Evolutionary conservation across 2,888 invertebrate genomes (phyloP), one percentile per base, ranked within the genome.

Genomic region (Athalia rosae): DNA sequence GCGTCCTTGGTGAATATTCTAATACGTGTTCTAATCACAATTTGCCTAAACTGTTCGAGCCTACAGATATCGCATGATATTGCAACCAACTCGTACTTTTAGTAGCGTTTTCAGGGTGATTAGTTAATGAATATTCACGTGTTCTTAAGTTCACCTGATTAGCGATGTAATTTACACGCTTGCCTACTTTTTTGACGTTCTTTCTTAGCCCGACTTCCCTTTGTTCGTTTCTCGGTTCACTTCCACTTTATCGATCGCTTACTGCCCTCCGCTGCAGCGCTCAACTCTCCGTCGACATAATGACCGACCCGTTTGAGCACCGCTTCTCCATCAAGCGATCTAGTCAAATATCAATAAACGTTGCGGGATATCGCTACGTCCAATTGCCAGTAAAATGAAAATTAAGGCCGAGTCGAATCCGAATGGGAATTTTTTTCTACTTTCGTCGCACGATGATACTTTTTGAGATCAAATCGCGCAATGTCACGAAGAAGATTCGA

Each of bases 241-340:
- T 62, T 48, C 43, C 47, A 58, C 58, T 71, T 45, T 74, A 74
- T 74, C 74, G 74, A 74, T 74, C 74, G 74, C 74, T 62, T 28
- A 74, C 74, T 59, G 59, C 74, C 59, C 61, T 61, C 61, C 74
- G 28, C 28, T 28, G 74, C 74, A 74, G 74, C 74, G 59, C 74
- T 74, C 74, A 74, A 74, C 74, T 62, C 71, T 13, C 61, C 13
- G 13, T 64, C 50, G 47, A 61, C 50, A 7, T 47, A 13, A 47
- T 41, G 56, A 47, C 15, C 6, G 48, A 7, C 62, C 74, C 15
- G 13, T 59, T 61, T 74, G 74, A 74, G 74, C 28, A 74, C 74
- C 74, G 74, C 62, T 74, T 74, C 50, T 61, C 11, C 61, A 50
- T 48, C 50, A 74, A 74, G 13, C 73, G 47, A 73, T 59, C 28